Conservation (phyloP, 2,888 invertebrate species). For the Plagiodera versicolora region DNA sequence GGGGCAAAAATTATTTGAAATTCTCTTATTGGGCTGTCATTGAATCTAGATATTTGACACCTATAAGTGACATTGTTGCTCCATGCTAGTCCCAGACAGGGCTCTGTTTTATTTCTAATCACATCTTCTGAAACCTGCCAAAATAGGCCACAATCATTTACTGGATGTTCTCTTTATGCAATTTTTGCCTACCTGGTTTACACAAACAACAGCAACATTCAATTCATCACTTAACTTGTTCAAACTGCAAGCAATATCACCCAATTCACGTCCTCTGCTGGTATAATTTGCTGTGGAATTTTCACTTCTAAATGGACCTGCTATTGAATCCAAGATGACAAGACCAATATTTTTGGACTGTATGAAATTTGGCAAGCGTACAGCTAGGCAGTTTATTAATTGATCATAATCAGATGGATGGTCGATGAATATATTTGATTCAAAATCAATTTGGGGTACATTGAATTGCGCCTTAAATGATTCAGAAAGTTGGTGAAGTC, state of each 20-base stretch:
- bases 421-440: constrained; percentile 67
- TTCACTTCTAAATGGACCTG: constrained; percentile 66
- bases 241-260: constrained; percentile 60
- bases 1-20: constrained; percentile 64
- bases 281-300: constrained; percentile 55
- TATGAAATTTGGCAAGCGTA: constrained; percentile 61
- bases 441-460: constrained; percentile 49
- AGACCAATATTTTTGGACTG: constrained; percentile 54
- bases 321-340: constrained; percentile 74
- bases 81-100: constrained; percentile 69
- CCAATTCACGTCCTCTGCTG: constrained; percentile 60
- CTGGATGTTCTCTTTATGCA: too few relatives aligned
- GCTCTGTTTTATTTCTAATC: constrained; percentile 51
- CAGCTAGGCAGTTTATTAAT: constrained; percentile 59
- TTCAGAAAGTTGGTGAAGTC: constrained; percentile 62
- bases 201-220: constrained; percentile 65
- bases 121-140: constrained; percentile 51
- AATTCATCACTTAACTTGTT: constrained; percentile 59
- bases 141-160: too few relatives aligned
- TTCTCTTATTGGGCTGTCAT: constrained; percentile 46
- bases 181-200: constrained; percentile 66
- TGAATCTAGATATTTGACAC: constrained; percentile 55
- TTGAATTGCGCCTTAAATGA: constrained; percentile 44
- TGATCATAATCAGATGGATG: constrained; percentile 64
- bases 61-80: constrained; percentile 65